A percentile compares a stretch with the other conserved stretches of the same genome.
Evolutionary conservation across 2,113 vertebrate species (phyloP).

Genomic region (Scatophagus argus): DNA sequence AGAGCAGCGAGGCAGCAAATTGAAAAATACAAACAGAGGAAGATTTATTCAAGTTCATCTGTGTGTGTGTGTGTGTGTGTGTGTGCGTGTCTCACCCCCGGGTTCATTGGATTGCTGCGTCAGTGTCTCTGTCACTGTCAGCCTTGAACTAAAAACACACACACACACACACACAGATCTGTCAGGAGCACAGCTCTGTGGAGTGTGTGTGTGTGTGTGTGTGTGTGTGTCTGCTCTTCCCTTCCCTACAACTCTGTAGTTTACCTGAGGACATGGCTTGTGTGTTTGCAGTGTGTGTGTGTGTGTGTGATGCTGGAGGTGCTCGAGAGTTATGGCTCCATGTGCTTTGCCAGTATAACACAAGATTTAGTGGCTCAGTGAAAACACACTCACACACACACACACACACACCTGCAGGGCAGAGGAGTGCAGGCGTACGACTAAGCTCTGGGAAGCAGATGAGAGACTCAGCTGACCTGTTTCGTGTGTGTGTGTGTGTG

Average conservation of each 20-base stretch:
- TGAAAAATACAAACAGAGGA: constrained; percentile 71
- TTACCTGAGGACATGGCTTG: constrained; percentile 35
- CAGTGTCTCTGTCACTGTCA: constrained; percentile 61
- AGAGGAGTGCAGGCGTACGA: constrained; percentile 52
- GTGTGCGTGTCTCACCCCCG: neutral
- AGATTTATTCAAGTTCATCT: constrained; percentile 69
- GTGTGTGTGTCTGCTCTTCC: constrained; percentile 15
- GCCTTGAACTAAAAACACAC: constrained; percentile 38
- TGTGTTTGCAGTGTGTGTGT: constrained; percentile 11
- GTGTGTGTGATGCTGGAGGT: neutral
- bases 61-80: constrained; percentile 30
- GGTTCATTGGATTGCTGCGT: constrained; percentile 50
- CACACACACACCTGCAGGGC: constrained; percentile 57
- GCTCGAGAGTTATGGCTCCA: constrained; percentile 51
- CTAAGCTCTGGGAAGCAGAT: constrained; percentile 65
- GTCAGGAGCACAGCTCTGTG: constrained; percentile 19
- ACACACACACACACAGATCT: constrained; percentile 11
- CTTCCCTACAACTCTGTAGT: constrained; percentile 19
- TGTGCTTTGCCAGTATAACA: constrained; percentile 54
- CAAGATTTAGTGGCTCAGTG: constrained; percentile 57
- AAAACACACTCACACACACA: constrained; percentile 40
- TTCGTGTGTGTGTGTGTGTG: constrained; percentile 44
- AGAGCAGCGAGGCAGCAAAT: constrained; percentile 74
- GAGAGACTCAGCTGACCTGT: constrained; percentile 64
- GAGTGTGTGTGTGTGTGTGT: constrained; percentile 12